Percentiles rank a stretch among this genome's conserved stretches.
Conservation (phyloP, 2,888 invertebrate genomes). For the Apotomis turbidana region DNA sequence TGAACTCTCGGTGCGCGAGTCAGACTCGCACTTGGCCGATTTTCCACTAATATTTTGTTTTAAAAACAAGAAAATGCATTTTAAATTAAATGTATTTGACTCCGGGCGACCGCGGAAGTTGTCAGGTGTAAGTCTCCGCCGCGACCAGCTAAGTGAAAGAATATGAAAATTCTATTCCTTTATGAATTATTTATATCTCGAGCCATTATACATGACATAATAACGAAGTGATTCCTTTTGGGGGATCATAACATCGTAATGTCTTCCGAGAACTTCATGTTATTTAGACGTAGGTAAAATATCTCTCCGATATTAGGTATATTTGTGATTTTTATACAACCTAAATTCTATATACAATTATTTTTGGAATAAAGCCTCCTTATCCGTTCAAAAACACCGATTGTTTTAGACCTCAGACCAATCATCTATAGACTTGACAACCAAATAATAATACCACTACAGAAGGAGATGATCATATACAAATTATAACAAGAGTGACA, state of each 20-base stretch:
- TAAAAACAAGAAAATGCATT: conserved; percentile 1
- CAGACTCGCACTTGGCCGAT: too few species aligned
- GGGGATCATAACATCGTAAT: conserved; percentile 38
- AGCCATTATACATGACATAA: conserved; percentile 46
- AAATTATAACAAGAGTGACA: too few species aligned
- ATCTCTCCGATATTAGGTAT: background rate
- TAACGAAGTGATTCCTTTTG: conserved; percentile 45
- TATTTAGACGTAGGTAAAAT: conserved; percentile 7
- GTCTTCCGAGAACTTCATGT: conserved; percentile 25
- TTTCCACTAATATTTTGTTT: background rate
- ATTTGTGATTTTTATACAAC: too few species aligned
- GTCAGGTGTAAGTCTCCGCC: conserved; percentile 32
- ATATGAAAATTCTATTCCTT: conserved; percentile 61
- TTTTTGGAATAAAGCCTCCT: too few species aligned
- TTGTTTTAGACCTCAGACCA: too few species aligned
- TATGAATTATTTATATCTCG: conserved; percentile 59
- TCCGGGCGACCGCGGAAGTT: conserved; percentile 12
- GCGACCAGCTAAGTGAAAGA: conserved; percentile 54
- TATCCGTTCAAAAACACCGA: too few species aligned
- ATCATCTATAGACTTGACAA: too few species aligned
- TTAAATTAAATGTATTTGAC: conserved; percentile 5
- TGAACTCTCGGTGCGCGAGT: too few species aligned
- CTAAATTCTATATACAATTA: too few species aligned
- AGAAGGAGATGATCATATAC: too few species aligned
- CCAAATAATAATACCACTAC: too few species aligned